A percentile compares a stretch with the other conserved stretches of the same genome.
Evolutionary conservation across 2,113 vertebrate genomes (phyloP).

Genomic region (Pampusana beccarii): DNA sequence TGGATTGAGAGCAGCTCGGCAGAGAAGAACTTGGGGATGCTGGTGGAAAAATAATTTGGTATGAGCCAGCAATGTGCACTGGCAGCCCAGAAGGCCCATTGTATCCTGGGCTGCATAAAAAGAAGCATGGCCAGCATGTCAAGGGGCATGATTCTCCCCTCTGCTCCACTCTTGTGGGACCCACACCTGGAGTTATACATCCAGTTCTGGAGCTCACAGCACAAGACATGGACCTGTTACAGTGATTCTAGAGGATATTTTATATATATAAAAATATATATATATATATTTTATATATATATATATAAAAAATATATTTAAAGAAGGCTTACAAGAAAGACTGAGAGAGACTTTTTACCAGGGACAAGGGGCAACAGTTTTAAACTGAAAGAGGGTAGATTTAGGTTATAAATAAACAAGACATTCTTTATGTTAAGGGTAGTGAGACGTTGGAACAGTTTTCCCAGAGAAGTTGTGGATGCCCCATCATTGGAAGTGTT

Average conservation of each 20-base stretch:
- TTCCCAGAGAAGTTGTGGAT: neutral
- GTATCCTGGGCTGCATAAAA: neutral
- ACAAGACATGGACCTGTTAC: neutral
- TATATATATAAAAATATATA: neutral
- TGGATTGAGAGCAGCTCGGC: neutral
- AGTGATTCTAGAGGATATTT: rapidly evolving
- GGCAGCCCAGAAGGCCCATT: neutral
- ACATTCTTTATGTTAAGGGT: neutral
- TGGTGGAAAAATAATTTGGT: neutral
- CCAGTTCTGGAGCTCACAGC: neutral
- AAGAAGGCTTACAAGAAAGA: neutral
- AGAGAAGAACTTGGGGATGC: neutral
- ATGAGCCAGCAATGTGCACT: neutral
- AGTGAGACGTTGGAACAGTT: neutral
- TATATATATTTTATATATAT: too few species aligned
- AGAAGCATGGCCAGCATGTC: rapidly evolving
- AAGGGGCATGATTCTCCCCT: neutral
- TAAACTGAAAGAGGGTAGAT: neutral
- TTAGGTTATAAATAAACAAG: neutral
- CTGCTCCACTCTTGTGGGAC: neutral
- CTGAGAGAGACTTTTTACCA: neutral
- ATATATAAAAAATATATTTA: neutral
- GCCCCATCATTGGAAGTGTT: rapidly evolving
- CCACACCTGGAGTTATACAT: rapidly evolving
- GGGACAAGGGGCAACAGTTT: rapidly evolving